Percentiles rank a stretch among this genome's conserved stretches.
These are phyloP conservation scores for Akabosia matsudoensis DNA, from an alignment of 1,140 invertebrate genomes.

Conservation along the genomic window DNA sequence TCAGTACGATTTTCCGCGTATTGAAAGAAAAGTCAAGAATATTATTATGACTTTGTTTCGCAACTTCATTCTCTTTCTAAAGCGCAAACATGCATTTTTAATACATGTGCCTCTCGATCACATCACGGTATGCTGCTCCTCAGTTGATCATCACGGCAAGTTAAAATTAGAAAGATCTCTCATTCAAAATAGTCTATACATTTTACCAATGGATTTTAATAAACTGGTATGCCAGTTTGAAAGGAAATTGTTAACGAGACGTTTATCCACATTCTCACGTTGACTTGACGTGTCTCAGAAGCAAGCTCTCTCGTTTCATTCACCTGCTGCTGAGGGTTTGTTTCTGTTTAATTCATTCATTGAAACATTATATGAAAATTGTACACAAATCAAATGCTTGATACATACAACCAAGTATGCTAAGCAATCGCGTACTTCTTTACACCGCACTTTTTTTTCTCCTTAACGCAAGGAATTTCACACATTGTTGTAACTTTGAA, in stretches of 20 bases:
- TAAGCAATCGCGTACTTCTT: background rate
- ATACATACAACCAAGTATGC: background rate
- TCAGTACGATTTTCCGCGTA: no score
- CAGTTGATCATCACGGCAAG: background rate
- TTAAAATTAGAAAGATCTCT: slow-evolving; percentile 5
- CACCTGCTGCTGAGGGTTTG: no score
- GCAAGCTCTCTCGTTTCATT: background rate
- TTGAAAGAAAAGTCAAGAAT: background rate
- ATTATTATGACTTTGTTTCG: background rate
- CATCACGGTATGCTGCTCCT: background rate
- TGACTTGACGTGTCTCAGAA: background rate
- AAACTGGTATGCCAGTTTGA: background rate
- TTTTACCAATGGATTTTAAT: background rate
- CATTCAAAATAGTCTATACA: background rate
- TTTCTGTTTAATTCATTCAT: slow-evolving; percentile 1
- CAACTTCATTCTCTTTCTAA: no score
- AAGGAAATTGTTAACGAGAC: background rate
- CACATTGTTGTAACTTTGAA: background rate
- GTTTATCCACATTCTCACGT: slow-evolving; percentile 7
- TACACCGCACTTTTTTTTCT: background rate
- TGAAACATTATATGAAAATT: background rate
- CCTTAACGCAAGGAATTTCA: background rate
- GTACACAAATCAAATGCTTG: background rate
- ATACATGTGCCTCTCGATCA: no score
- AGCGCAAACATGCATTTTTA: no score